These are phyloP conservation scores for Bradypodion ventrale DNA, from an alignment of 2,797 vertebrate species.

Conservation along the genomic window DNA sequence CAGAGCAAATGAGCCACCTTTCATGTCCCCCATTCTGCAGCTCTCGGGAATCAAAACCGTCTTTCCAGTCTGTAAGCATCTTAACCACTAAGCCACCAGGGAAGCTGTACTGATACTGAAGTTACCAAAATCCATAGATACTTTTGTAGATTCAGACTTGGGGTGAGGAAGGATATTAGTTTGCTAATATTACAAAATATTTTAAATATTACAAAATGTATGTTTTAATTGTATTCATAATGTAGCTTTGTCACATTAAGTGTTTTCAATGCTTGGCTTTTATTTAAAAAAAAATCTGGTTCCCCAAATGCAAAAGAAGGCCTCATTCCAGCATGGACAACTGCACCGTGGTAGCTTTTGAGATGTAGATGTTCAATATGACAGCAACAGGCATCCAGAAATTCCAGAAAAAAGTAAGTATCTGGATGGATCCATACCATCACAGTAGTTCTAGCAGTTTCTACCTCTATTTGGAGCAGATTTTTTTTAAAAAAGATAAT, in stretches of 20 bases:
- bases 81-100: too few relatives aligned
- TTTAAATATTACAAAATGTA: background rate
- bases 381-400: background rate
- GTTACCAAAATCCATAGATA: background rate
- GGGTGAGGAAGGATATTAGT: too few relatives aligned
- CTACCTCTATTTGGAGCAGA: background rate
- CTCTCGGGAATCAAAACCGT: too few relatives aligned
- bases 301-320: background rate
- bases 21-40: too few relatives aligned
- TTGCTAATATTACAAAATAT: slow-evolving; percentile 8
- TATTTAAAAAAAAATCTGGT: background rate
- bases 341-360: background rate
- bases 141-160: background rate
- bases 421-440: background rate
- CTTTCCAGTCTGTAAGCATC: too few relatives aligned
- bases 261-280: background rate
- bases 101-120: too few relatives aligned
- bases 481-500: background rate
- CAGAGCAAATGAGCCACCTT: too few relatives aligned
- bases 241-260: background rate
- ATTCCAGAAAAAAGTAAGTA: too few relatives aligned
- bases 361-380: too few relatives aligned
- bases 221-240: background rate
- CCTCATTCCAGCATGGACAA: background rate
- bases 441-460: background rate